These are phyloP conservation scores for Eutrigla gurnardus DNA, from an alignment of 2,797 vertebrate species.

Conservation along the genomic window DNA sequence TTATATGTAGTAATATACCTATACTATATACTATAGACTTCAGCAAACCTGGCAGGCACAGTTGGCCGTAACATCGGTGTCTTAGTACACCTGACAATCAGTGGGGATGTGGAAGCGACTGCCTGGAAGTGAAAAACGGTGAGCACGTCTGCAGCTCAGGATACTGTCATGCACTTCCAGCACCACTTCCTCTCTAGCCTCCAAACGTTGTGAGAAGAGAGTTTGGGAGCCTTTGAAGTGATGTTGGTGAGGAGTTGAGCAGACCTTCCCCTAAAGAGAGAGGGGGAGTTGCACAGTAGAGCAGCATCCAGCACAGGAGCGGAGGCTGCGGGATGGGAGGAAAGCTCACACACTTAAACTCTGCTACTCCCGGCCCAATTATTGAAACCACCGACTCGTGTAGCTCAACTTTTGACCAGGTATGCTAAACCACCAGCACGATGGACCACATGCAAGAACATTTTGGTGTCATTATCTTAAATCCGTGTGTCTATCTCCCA, in stretches of 20 bases:
- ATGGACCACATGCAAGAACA: not conserved
- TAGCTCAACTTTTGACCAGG: not conserved
- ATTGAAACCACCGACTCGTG: not conserved
- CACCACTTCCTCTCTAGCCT: constrained; percentile 41
- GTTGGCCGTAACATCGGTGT: not conserved
- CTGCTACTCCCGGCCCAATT: not conserved
- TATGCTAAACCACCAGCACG: not conserved
- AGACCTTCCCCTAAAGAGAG: constrained; percentile 32
- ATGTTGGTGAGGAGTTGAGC: constrained; percentile 28
- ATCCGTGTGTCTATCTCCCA: too few species aligned
- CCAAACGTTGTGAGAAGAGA: constrained; percentile 17
- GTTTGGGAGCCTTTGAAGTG: constrained; percentile 57
- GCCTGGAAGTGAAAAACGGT: not conserved
- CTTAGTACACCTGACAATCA: constrained; percentile 1
- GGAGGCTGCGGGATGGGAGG: constrained; percentile 23
- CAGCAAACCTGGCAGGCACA: constrained; percentile 14
- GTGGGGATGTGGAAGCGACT: constrained; percentile 5
- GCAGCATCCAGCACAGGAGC: constrained; percentile 11
- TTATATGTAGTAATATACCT: constrained; percentile 38
- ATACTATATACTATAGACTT: not conserved
- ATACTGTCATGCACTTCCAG: constrained; percentile 33
- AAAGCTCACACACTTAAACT: not conserved
- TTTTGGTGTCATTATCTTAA: not conserved
- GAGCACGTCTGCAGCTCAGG: constrained; percentile 34
- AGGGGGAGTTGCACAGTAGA: constrained; percentile 4